Evolutionary conservation across 2,888 invertebrate genomes (phyloP), one percentile per base, ranked within the genome.

Genomic region (Nomada fabriciana): DNA sequence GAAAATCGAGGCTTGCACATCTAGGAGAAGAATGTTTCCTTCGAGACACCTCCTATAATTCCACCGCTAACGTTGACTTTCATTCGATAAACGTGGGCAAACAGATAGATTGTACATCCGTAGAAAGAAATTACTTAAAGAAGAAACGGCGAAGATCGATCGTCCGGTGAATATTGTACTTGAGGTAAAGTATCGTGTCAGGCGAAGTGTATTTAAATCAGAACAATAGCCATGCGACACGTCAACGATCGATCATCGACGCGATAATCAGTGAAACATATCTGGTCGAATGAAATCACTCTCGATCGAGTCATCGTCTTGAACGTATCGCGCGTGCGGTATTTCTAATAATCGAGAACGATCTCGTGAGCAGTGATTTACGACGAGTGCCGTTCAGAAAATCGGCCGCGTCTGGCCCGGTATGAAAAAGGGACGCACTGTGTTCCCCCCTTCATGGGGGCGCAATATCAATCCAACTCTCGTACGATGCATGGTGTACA

Each of bases 301-400:
- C 15, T 36, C 50, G 29, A 76, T 76, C 76, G 76, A 61, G 64
- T 50, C 59, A 23, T 53, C 72, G 67, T 72, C 29, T 18, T 2
- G 10, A 36, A 42, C 55, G 60, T 70, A 75, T 55, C 36, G n/a
- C 72, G 71, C 60, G 68, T 64, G 53, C n/a, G 77, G 74, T 69
- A 87, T 89, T 74, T 88, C 82, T 87, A 88, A 88, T 88, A 88
- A 88, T 88, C 80, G 76, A 18, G 69, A 70, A 59, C 61, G 70
- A 61, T 59, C 80, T 55, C 78, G 68, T 20, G 7, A 11, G 84
- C 55, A 57, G 87, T 88, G 88, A 88, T 88, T 88, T 88, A 88
- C 86, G 84, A 77, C 10, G 52, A n/a, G 15, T 47, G 25, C 43
- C 64, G 72, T 20, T 57, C 76, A 50, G 63, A 36, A 61, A 71